Evolutionary conservation across 2,797 vertebrate genomes (phyloP).

Genomic region (Natrix natrix): DNA sequence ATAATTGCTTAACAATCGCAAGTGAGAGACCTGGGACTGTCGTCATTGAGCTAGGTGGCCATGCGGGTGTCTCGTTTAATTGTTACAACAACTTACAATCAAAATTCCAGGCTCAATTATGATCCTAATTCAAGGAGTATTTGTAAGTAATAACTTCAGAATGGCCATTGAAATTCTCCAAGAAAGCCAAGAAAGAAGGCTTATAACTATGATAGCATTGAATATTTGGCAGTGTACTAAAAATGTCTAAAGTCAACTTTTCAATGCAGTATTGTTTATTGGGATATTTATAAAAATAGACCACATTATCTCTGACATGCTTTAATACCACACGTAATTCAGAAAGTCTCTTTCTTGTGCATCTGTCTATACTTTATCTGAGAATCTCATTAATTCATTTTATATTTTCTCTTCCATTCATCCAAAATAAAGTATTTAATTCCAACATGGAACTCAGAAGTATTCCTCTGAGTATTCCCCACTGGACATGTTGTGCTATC

Average conservation of each 20-base stretch:
- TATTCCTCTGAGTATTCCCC: neutral
- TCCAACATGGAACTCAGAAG: neutral
- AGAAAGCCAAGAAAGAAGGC: neutral
- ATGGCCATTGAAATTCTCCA: neutral
- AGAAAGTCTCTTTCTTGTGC: neutral
- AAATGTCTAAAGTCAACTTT: neutral
- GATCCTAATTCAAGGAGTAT: too few species aligned
- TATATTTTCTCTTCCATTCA: neutral
- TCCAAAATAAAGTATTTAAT: neutral
- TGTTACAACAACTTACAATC: too few species aligned
- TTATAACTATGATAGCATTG: neutral
- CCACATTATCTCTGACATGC: neutral
- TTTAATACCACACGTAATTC: neutral
- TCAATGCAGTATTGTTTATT: neutral
- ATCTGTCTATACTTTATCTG: neutral
- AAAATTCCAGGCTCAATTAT: too few species aligned
- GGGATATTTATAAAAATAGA: slow-evolving; percentile 8
- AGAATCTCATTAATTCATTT: neutral
- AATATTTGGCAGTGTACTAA: neutral
- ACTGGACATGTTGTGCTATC: neutral
- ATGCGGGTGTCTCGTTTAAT: too few species aligned
- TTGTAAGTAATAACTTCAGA: neutral
- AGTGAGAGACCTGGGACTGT: too few species aligned
- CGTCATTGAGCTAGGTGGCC: too few species aligned
- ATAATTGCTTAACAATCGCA: too few species aligned